Base-by-base conservation (phyloP, 2,797 vertebrate genomes). In the Neopelma chrysocephalum region DNA sequence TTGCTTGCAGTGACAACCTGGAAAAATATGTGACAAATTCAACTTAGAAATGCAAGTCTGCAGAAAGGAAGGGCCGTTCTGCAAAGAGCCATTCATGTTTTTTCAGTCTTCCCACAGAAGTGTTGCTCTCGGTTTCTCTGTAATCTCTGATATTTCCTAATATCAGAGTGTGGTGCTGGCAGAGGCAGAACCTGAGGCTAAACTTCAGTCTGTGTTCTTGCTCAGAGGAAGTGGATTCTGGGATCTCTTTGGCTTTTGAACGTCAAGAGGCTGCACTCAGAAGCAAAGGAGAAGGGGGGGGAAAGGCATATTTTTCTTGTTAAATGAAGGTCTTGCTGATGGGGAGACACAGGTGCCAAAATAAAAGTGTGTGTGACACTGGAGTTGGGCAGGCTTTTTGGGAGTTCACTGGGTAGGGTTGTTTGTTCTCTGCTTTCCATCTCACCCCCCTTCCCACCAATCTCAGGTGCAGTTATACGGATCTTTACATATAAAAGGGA, bases 181-280 rank as follows among this genome's bases (percentile, higher is more conserved):
- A 97, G 96, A 97, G 91, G 71, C 94, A 94, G 84, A 95, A 91
- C 73, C 80, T 42, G 70, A 97, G 92, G 96, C 94, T 97, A 93
- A 95, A 58, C 92, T 97, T 96, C 96, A 94, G 92, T 92, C 96
- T 94, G 65, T 95, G 93, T 92, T 96, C 95, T 96, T 97, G 94
- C 94, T 96, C 92, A 87, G 95, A 97, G 96, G 80, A 95, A 97
- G 82, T 83, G 83, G 91, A 90, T 97, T 97, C 96, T 96, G 94
- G 95, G 92, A 94, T 91, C 76, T 96, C 75, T 96, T 96, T 90
- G 96, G 92, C 94, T 96, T 93, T 96, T 96, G 96, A 87, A 76
- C 9, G 2, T 76, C 86, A 95, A 77, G 92, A 96, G 82, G 90
- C 89, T 82, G 79, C n/a, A 31, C 36, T 84, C 9, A 3, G 81